Evolutionary conservation across 2,888 invertebrate genomes (phyloP).

Genomic region (Hydrotaea cyrtoneurina): DNA sequence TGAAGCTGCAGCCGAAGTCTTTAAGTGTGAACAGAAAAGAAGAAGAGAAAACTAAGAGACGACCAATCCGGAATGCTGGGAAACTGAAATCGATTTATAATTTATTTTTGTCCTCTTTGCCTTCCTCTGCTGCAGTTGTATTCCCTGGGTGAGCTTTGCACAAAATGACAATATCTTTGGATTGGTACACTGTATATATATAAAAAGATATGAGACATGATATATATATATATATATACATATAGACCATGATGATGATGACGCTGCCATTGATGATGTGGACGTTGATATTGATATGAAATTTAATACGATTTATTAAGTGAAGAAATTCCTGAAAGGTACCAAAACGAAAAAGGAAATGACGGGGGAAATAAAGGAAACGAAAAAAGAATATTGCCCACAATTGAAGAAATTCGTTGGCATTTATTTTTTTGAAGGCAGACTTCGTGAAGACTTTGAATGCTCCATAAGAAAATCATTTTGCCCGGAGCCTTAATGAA

Average conservation of each 20-base stretch:
- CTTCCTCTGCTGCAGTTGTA: not conserved
- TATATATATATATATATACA: slow-evolving; percentile 21
- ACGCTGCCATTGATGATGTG: slow-evolving; percentile 18
- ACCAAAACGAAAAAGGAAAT: not conserved
- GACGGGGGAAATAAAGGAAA: not conserved
- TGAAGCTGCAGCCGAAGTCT: slow-evolving; percentile 47
- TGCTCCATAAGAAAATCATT: no score
- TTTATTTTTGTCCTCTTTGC: slow-evolving; percentile 20
- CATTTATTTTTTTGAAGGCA: not conserved
- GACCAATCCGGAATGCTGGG: not conserved
- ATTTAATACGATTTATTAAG: slow-evolving; percentile 63
- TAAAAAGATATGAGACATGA: slow-evolving; percentile 20
- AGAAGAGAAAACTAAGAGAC: not conserved
- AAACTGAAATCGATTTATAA: slow-evolving; percentile 67
- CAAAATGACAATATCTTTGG: slow-evolving; percentile 36
- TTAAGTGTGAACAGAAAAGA: slow-evolving; percentile 30
- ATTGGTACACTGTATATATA: not conserved
- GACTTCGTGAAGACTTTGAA: no score
- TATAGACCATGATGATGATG: slow-evolving; percentile 36
- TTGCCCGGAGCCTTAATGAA: no score
- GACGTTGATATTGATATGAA: slow-evolving; percentile 52
- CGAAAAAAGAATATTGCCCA: not conserved
- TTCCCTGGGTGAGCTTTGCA: slow-evolving; percentile 14
- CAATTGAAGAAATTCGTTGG: not conserved
- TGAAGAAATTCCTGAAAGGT: slow-evolving; percentile 29